Conservation (phyloP, 2,113 vertebrate species). For the Cranoglanis bouderius region DNA sequence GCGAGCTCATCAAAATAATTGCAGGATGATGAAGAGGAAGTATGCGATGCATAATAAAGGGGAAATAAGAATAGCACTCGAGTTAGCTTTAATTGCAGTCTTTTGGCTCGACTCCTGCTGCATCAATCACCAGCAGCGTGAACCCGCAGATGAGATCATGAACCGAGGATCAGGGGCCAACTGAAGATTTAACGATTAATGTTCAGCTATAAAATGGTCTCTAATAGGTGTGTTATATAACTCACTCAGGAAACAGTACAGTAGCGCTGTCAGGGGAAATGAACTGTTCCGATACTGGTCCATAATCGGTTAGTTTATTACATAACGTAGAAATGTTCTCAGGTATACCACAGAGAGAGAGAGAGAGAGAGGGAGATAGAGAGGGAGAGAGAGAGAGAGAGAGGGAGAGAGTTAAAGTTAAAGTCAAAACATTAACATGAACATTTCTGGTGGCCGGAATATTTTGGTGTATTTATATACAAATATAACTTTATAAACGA, state of each 20-base stretch:
- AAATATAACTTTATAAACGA: not conserved
- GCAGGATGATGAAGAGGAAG: constrained; percentile 41
- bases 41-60: constrained; percentile 35
- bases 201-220: constrained; percentile 6
- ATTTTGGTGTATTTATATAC: not conserved
- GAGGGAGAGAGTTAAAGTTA: not conserved
- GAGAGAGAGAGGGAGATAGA: not conserved
- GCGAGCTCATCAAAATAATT: constrained; percentile 43
- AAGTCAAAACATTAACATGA: not conserved
- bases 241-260: constrained; percentile 13
- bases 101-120: constrained; percentile 9
- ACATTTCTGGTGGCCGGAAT: not conserved
- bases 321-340: not conserved
- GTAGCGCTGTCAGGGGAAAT: not conserved
- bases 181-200: not conserved
- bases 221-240: not conserved
- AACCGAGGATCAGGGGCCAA: not conserved
- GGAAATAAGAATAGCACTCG: constrained; percentile 22
- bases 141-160: constrained; percentile 5
- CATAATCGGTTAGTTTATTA: constrained; percentile 10
- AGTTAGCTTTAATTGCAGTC: constrained; percentile 30
- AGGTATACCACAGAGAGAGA: not conserved
- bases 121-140: constrained; percentile 19
- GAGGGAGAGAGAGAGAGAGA: constrained; percentile 1
- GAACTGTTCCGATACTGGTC: not conserved